Base-by-base conservation (phyloP, 2,113 vertebrate genomes). In the Seriola quinqueradiata region DNA sequence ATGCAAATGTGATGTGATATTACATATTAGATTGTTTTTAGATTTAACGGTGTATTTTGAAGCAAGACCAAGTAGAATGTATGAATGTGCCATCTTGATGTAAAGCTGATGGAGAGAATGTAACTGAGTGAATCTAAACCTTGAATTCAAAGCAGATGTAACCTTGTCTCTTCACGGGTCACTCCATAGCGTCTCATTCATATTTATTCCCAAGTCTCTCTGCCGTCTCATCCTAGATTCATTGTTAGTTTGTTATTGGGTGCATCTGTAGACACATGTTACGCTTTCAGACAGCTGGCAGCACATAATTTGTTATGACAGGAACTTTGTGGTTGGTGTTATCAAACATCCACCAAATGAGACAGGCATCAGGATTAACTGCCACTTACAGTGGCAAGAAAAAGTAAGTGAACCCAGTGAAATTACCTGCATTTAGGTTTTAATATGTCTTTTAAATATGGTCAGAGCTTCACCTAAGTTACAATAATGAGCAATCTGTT, bases 241-340 rank as follows among this genome's bases (percentile, higher is more conserved):
- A 77, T 77, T 36, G n/a, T 54, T 68, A 16, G 55, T 75, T 63
- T 75, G 32, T 57, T 50, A 60, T 40, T 36, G 13, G 32, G 36
- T 34, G 36, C 46, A 66, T 66, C 59, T 50, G 5, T 50, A 32
- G 54, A 81, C 50, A 73, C n/a, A 32, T 63, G 73, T 63, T 67
- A 23, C 8, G 19, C 38, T 68, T 58, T 52, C 28, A 28, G 54
- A 81, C 66, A 71, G 57, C 38, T 79, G 61, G 48, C 69, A 28
- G 46, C 25, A 52, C 52, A 55, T 40, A 38, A 73, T 73, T 77
- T 54, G 32, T 75, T 79, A 28, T 72, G 46, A 79, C 78, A 64
- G 36, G n/a, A 77, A 60, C 72, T 83, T 66, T 81, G 54, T 25
- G 44, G 19, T 57, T 68, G 32, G 63, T 81, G 60, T 76, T 77